phyloP scores from a whole-genome alignment of 1,140 invertebrate genomes.

The Microplitis demolitor region DNA sequence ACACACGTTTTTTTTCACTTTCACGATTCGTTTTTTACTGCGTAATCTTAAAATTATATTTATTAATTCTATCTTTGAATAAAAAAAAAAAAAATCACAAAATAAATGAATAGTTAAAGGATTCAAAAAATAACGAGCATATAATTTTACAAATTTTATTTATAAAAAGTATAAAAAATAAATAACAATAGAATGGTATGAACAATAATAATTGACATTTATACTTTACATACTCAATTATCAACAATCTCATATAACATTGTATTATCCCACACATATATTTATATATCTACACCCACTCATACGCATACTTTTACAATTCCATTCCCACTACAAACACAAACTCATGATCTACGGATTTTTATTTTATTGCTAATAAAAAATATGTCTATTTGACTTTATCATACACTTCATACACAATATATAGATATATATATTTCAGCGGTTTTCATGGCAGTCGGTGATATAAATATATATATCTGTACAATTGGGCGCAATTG shows the following conservation, averaged over 20 bases:
- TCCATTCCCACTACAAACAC: neutral
- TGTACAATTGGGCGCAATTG: constrained; percentile 42
- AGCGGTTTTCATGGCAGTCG: constrained; percentile 41
- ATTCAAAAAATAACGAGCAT: neutral
- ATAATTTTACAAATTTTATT: constrained; percentile 6
- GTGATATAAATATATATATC: neutral
- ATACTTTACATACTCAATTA: no score
- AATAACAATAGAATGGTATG: constrained; percentile 16
- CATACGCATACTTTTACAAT: neutral
- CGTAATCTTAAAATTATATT: no score
- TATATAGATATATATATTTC: constrained; percentile 15
- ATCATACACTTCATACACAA: neutral
- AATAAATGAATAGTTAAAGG: neutral
- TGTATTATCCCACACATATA: no score
- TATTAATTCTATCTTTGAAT: neutral
- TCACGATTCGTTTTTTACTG: no score
- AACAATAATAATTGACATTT: constrained; percentile 2
- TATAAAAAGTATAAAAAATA: constrained; percentile 32
- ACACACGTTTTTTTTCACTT: no score
- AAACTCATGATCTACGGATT: no score
- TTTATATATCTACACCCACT: neutral
- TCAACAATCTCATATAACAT: no score
- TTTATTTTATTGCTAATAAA: neutral
- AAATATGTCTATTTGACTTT: constrained; percentile 1
- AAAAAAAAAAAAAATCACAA: neutral